Evolutionary conservation across 1,140 invertebrate species (phyloP).

Genomic region (Plodia interpunctella): DNA sequence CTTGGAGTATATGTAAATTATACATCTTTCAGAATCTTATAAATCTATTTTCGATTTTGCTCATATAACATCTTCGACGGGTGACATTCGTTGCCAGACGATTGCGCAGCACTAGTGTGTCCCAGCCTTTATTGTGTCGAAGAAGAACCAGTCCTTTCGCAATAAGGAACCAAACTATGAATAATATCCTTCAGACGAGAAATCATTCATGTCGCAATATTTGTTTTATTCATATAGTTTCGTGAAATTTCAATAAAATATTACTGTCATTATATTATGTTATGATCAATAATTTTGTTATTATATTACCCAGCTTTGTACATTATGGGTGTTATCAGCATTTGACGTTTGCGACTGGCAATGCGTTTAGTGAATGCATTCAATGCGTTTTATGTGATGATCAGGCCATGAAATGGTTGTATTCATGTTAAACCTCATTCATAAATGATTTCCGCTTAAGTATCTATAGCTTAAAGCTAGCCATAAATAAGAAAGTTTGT

Average conservation of each 20-base stretch:
- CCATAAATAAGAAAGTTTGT: no score
- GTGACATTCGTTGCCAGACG: background rate
- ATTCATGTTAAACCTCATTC: background rate
- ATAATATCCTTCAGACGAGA: background rate
- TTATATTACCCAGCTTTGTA: background rate
- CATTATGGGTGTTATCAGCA: background rate
- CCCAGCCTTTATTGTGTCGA: slow-evolving; percentile 2
- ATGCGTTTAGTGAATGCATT: background rate
- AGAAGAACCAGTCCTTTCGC: background rate
- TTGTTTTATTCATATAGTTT: slow-evolving; percentile 2
- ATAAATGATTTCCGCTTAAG: background rate
- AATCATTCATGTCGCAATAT: background rate
- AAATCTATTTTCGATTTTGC: no score
- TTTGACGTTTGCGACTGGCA: background rate
- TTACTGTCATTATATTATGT: background rate
- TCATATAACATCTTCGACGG: slow-evolving; percentile 15
- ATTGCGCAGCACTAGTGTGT: background rate
- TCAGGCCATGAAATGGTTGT: background rate
- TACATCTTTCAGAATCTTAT: no score
- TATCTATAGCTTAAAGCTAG: no score
- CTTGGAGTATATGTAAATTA: no score
- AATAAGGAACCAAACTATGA: background rate
- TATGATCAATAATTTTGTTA: slow-evolving; percentile 2
- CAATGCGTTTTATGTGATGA: background rate
- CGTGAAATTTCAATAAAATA: slow-evolving; percentile 5